Conservation (phyloP, 2,888 invertebrate species). For the Pristionchus entomophagus region DNA sequence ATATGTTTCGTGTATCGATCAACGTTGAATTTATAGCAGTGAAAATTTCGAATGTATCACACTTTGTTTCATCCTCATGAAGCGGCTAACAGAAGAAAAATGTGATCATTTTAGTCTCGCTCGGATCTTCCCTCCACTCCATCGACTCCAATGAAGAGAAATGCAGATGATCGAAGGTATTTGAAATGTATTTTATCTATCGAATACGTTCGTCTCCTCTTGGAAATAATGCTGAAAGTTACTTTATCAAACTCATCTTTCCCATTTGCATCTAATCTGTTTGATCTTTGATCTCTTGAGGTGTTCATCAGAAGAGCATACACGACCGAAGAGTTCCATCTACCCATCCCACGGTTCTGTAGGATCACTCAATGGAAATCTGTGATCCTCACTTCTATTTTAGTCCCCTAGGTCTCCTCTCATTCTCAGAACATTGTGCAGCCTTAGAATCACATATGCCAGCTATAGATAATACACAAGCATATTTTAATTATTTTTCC, state of each 20-base stretch:
- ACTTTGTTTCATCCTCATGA: no score
- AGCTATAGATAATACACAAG: neutral
- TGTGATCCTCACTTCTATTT: neutral
- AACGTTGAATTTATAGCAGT: no score
- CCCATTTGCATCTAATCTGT: no score
- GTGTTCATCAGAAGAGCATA: constrained; percentile 25
- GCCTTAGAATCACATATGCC: neutral
- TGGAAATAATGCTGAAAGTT: no score
- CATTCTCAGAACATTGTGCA: neutral
- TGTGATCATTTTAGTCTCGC: constrained; percentile 24
- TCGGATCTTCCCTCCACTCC: constrained; percentile 43
- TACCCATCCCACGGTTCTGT: constrained; percentile 18
- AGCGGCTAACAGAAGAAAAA: no score
- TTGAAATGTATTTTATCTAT: no score
- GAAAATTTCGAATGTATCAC: no score
- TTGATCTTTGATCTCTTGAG: neutral
- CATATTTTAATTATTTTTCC: neutral
- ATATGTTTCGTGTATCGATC: no score
- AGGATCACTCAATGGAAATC: constrained; percentile 41
- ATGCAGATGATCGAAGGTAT: constrained; percentile 15
- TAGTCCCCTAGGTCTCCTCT: neutral
- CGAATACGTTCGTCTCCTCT: no score
- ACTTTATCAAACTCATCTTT: no score
- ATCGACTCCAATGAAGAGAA: constrained; percentile 28
- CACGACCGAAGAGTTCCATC: constrained; percentile 29